Percentiles rank a stretch among this genome's conserved stretches.
phyloP scores from a whole-genome alignment of 2,888 invertebrate species.

The Chorisops tibialis region DNA sequence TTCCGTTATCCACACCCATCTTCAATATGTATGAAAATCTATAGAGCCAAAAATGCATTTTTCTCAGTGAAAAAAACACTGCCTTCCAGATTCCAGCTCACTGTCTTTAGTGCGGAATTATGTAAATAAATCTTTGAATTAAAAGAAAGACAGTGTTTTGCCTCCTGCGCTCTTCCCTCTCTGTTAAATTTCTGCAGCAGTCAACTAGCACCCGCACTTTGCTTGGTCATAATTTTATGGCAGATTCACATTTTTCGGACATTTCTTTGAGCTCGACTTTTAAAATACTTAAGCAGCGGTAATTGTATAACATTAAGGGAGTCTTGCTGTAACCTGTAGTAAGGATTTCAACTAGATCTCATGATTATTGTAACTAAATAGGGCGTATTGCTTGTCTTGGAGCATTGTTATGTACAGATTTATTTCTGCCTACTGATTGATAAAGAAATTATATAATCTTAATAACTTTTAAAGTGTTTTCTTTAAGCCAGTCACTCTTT shows the following conservation, averaged over 20 bases:
- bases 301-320: too few relatives aligned
- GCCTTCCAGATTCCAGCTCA: slow-evolving; percentile 10
- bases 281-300: too few relatives aligned
- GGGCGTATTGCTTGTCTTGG: too few relatives aligned
- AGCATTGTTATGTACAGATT: too few relatives aligned
- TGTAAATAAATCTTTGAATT: slow-evolving; percentile 38
- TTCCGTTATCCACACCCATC: too few relatives aligned
- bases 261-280: not conserved
- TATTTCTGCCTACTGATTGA: too few relatives aligned
- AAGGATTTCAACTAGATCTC: too few relatives aligned
- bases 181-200: slow-evolving; percentile 37
- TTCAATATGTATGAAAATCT: slow-evolving; percentile 22
- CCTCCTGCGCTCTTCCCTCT: not conserved
- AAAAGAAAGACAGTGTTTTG: slow-evolving; percentile 25
- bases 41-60: slow-evolving; percentile 18
- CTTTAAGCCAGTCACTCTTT: too few relatives aligned
- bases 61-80: slow-evolving; percentile 3
- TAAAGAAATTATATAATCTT: too few relatives aligned
- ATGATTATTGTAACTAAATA: too few relatives aligned
- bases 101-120: slow-evolving; percentile 35
- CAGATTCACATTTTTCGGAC: slow-evolving; percentile 36
- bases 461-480: too few relatives aligned
- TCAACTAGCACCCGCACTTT: slow-evolving; percentile 35
- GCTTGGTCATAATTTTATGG: slow-evolving; percentile 36
- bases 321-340: too few relatives aligned